These are phyloP conservation scores for Megaceryle maxima DNA, from an alignment of 2,113 vertebrate genomes.

Conservation along the genomic window DNA sequence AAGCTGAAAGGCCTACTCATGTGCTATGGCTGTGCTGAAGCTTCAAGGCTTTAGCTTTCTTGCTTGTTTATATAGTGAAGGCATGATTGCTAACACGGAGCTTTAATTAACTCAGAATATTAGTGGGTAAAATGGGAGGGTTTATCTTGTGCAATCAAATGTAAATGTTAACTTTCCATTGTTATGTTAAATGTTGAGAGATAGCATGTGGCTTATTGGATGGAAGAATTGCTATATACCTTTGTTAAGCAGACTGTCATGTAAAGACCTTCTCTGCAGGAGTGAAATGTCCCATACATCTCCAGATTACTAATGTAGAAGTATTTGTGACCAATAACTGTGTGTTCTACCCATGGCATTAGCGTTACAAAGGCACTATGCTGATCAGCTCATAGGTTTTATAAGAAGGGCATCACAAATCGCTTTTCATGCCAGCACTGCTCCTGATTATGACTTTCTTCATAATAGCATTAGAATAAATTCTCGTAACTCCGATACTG, in stretches of 20 bases:
- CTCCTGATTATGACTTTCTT: background rate
- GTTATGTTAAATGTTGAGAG: background rate
- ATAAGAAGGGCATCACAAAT: background rate
- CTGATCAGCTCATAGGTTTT: background rate
- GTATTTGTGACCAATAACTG: background rate
- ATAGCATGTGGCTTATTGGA: background rate
- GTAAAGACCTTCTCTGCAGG: background rate
- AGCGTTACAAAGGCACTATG: background rate
- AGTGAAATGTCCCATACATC: background rate
- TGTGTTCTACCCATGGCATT: background rate
- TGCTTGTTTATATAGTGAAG: background rate
- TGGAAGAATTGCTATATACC: background rate
- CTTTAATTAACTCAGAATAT: slow-evolving; percentile 15
- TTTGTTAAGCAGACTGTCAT: background rate
- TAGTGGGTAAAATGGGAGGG: background rate
- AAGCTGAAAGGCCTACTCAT: background rate
- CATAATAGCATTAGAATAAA: background rate
- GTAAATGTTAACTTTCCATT: background rate
- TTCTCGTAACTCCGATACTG: background rate
- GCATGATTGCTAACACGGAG: background rate
- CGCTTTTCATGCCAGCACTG: background rate
- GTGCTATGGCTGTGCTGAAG: background rate
- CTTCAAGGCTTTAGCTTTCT: background rate
- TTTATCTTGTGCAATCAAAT: background rate
- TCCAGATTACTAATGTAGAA: background rate